Conservation (phyloP, 2,797 vertebrate genomes). For the Danio kyathit region DNA sequence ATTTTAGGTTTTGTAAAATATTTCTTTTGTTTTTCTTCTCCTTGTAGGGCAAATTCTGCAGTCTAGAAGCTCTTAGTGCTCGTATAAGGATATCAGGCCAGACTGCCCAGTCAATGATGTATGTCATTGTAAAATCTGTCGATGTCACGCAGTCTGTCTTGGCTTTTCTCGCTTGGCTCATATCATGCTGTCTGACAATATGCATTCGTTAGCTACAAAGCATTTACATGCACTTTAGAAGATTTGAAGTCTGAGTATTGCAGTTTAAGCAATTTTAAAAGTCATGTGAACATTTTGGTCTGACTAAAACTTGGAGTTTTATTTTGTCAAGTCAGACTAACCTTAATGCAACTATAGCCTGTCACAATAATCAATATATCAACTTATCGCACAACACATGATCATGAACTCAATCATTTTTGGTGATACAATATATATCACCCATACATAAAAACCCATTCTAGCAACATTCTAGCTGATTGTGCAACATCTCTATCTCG, state of each 20-base stretch:
- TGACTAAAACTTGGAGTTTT: background rate
- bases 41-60: background rate
- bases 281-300: background rate
- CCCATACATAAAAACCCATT: too few species aligned
- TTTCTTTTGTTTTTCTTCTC: background rate
- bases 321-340: background rate
- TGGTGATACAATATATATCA: too few species aligned
- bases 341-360: background rate
- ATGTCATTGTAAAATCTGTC: constrained; percentile 23
- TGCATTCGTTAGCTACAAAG: constrained; percentile 16
- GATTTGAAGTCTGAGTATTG: background rate
- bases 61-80: background rate
- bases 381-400: too few species aligned
- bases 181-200: background rate
- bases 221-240: background rate
- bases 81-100: constrained; percentile 20
- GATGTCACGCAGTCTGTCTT: constrained; percentile 19
- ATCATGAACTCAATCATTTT: too few species aligned
- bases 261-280: background rate
- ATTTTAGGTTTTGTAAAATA: constrained; percentile 3
- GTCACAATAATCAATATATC: too few species aligned
- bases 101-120: constrained; percentile 29
- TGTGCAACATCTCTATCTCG: too few species aligned
- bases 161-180: constrained; percentile 37
- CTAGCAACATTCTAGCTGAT: too few species aligned